Base-by-base conservation (phyloP, 2,888 invertebrate genomes). In the Notodonta ziczac region DNA sequence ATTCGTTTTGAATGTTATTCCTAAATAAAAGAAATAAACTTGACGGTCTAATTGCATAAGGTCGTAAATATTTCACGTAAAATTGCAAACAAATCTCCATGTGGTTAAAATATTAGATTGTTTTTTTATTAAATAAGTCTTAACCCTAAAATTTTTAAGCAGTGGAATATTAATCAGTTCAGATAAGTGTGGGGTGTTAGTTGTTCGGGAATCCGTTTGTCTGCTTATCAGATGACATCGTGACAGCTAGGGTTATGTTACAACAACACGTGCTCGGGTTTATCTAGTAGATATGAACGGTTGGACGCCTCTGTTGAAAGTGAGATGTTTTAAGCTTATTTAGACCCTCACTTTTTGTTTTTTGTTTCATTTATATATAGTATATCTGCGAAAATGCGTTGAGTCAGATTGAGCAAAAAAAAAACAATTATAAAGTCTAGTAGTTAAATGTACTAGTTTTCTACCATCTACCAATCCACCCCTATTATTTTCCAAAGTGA, bases 111-210 rank as follows among this genome's bases (percentile, higher is more conserved):
- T 65, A 76, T 56, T 24, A 35, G 61, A 63, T 50, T 13, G 53
- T 14, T 58, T 58, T 69, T 69, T 52, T 32, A 51, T 56, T 60
- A 58, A 44, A 51, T 10, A 46, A 62, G 48, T 0, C 58, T 73
- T 80, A 80, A 80, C 84, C 82, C 82, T 81, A 77, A 80, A 78
- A 69, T 73, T 67, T 73, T 72, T 78, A 78, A 78, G 80, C 73
- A 82, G 81, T 78, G 80, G 81, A 83, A 83, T 85, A 80, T 80
- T 83, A 86, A 86, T 85, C 85, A 83, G 79, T 59, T 67, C 67
- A 54, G 83, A 83, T 84, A 84, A 86, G 82, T 83, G 74, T 73
- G 67, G 70, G 74, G 72, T 75, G 76, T 74, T 71, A 72, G 67
- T 59, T 67, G 73, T 77, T 74, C 67, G 70, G 60, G 63, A 59